A percentile compares a stretch with the other conserved stretches of the same genome.
These are phyloP conservation scores for Hemicentrotus pulcherrimus DNA, from an alignment of 35 echinoderm and acorn worm genomes.

Conservation along the genomic window DNA sequence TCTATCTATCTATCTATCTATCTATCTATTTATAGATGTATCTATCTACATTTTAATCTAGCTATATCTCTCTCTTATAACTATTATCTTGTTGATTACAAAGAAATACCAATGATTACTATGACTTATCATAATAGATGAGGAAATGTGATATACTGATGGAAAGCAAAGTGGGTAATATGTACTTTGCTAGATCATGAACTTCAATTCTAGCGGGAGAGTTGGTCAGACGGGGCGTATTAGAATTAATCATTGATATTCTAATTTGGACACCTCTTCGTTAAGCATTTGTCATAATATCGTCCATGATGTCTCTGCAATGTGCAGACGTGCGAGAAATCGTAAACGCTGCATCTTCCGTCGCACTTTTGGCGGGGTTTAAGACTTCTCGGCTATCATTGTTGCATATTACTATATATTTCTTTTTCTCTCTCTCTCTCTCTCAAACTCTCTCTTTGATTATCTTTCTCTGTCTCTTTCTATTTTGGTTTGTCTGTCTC, in stretches of 20 bases:
- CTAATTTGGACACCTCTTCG: neutral
- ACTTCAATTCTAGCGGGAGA: neutral
- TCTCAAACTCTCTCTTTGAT: neutral
- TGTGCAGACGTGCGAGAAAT: conserved; percentile 7
- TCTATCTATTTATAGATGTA: too few species aligned
- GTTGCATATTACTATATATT: too few species aligned
- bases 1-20: too few species aligned
- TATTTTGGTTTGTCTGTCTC: neutral
- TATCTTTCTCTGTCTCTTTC: neutral
- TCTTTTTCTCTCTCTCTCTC: neutral
- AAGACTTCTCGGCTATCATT: neutral
- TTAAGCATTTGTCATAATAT: neutral
- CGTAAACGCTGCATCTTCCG: neutral
- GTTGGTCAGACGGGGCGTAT: neutral
- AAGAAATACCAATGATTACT: too few species aligned
- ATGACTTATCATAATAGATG: too few species aligned
- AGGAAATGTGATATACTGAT: neutral
- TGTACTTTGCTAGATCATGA: neutral
- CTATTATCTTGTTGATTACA: too few species aligned
- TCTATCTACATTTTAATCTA: too few species aligned
- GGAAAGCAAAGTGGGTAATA: neutral
- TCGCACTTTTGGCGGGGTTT: neutral
- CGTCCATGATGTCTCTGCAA: neutral
- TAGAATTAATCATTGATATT: conserved; percentile 20
- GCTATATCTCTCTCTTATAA: too few species aligned